These are phyloP conservation scores for Drosophila ohnishii DNA, from an alignment of 1,140 invertebrate species.

Conservation along the genomic window DNA sequence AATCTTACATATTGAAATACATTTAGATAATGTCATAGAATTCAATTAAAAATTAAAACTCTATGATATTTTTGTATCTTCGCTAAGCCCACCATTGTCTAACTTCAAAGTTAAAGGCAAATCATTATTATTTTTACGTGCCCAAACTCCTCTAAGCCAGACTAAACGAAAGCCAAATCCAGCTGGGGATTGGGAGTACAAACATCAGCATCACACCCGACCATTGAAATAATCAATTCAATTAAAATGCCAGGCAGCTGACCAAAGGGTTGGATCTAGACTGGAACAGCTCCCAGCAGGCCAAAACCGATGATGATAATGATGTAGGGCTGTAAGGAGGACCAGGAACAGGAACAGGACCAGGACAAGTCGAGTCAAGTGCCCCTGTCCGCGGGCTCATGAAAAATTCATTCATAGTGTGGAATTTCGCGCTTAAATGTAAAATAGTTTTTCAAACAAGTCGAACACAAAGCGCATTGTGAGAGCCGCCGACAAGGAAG, in stretches of 20 bases:
- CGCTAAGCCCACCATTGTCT: background rate
- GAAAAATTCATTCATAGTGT: constrained; percentile 83
- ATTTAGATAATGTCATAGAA: background rate
- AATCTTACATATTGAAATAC: background rate
- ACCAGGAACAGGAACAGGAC: background rate
- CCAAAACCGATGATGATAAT: constrained; percentile 51
- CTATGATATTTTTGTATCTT: background rate
- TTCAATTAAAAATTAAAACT: background rate
- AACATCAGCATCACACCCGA: constrained; percentile 76
- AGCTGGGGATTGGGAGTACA: constrained; percentile 20
- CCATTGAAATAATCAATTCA: constrained; percentile 80
- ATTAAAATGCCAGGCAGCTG: constrained; percentile 79
- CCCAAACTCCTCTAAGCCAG: background rate
- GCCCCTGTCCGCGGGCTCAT: constrained; percentile 58
- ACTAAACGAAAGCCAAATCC: background rate
- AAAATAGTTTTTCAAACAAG: constrained; percentile 82
- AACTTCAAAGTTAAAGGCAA: constrained; percentile 37
- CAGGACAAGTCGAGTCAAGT: constrained; percentile 27
- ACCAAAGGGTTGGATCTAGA: constrained; percentile 46
- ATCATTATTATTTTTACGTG: constrained; percentile 64
- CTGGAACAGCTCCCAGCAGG: constrained; percentile 29
- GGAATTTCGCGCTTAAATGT: constrained; percentile 83
- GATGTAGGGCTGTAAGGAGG: constrained; percentile 30
- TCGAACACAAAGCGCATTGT: constrained; percentile 79
- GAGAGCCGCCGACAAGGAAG: constrained; percentile 60